These are phyloP conservation scores for Baccha elongata DNA, from an alignment of 2,888 invertebrate species.

Conservation along the genomic window DNA sequence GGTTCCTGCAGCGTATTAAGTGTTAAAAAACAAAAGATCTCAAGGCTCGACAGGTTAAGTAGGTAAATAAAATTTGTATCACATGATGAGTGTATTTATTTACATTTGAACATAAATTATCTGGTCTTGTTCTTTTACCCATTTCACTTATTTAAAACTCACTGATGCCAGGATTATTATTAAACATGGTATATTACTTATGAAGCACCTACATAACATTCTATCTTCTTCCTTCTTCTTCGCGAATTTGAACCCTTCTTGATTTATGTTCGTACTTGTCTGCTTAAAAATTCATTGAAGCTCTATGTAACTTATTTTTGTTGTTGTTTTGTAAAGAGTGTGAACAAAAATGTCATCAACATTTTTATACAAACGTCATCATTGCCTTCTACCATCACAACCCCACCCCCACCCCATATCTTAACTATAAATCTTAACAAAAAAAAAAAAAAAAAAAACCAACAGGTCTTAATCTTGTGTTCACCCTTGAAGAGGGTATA, in stretches of 20 bases:
- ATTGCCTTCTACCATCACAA: conserved; percentile 1
- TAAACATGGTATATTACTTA: not conserved
- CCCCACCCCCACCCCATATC: not conserved
- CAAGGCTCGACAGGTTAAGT: too few species aligned
- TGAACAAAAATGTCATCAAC: conserved; percentile 72
- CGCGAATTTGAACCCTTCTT: conserved; percentile 55
- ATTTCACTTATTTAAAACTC: not conserved
- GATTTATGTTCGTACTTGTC: conserved; percentile 63
- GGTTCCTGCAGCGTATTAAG: too few species aligned
- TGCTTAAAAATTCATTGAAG: conserved; percentile 71
- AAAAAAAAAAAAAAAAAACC: conserved; percentile 39
- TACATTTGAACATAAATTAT: too few species aligned
- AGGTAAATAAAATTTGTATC: too few species aligned
- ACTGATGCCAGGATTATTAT: not conserved
- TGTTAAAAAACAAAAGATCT: too few species aligned
- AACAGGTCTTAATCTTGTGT: conserved; percentile 71
- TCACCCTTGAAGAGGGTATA: conserved; percentile 12
- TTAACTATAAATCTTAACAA: conserved; percentile 62
- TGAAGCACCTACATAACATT: not conserved
- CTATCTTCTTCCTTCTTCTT: too few species aligned
- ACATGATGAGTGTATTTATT: too few species aligned
- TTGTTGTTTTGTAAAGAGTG: conserved; percentile 28
- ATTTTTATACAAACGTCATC: conserved; percentile 65
- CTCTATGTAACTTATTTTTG: conserved; percentile 25
- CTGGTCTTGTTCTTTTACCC: not conserved